Evolutionary conservation across 2,113 vertebrate species (phyloP).

Genomic region (Ailuropoda melanoleuca): DNA sequence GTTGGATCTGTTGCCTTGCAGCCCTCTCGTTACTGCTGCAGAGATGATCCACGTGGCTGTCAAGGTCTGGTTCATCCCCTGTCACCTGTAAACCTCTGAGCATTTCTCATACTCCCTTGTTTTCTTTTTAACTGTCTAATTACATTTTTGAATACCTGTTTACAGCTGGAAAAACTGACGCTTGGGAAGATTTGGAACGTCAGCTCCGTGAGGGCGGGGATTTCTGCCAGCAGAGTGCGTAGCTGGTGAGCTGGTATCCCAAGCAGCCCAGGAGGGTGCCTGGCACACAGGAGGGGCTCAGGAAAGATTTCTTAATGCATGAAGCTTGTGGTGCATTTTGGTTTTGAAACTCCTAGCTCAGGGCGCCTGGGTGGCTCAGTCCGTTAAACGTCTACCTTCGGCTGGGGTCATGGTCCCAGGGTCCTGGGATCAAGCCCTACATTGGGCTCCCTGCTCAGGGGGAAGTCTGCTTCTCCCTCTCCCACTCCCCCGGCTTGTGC

Average conservation of each 20-base stretch:
- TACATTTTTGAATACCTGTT: not conserved
- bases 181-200: not conserved
- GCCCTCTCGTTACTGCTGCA: not conserved
- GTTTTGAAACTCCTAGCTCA: not conserved
- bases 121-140: not conserved
- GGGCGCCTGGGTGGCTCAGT: not conserved
- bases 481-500: too few species aligned
- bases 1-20: not conserved
- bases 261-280: not conserved
- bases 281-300: not conserved
- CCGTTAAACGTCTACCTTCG: too few species aligned
- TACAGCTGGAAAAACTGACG: not conserved
- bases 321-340: not conserved
- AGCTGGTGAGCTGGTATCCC: not conserved
- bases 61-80: not conserved
- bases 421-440: too few species aligned
- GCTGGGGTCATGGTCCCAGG: too few species aligned
- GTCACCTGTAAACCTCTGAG: not conserved
- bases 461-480: too few species aligned
- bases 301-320: not conserved
- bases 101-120: not conserved
- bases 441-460: too few species aligned
- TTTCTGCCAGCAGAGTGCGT: not conserved
- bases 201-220: not conserved
- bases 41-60: not conserved